Conservation (phyloP, 2,888 invertebrate genomes). For the Sarcophaga variegata region DNA sequence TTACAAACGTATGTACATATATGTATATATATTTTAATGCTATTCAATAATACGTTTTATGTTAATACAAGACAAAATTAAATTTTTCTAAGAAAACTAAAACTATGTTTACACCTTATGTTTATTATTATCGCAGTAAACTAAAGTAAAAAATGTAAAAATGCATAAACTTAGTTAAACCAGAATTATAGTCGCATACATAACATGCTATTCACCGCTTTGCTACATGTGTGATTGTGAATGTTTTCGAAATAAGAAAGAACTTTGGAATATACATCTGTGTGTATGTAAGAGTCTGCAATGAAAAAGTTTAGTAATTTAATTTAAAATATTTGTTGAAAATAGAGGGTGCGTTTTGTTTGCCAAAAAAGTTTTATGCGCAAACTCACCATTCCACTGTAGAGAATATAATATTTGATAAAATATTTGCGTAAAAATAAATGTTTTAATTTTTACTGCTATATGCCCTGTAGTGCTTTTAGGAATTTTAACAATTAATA, state of each 20-base stretch:
- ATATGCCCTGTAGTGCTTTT: too few species aligned
- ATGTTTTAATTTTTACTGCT: too few species aligned
- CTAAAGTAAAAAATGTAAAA: too few species aligned
- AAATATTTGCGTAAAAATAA: too few species aligned
- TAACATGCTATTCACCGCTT: background rate
- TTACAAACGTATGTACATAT: background rate
- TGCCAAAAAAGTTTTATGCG: slow-evolving; percentile 24
- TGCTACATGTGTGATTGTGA: slow-evolving; percentile 18
- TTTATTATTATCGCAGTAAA: too few species aligned
- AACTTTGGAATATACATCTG: too few species aligned
- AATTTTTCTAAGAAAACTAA: too few species aligned
- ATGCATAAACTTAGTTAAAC: background rate
- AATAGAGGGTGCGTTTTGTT: background rate
- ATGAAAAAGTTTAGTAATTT: slow-evolving; percentile 7
- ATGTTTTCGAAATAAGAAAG: background rate
- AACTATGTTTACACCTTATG: too few species aligned
- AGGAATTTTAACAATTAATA: too few species aligned
- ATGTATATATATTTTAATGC: background rate
- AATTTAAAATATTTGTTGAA: background rate
- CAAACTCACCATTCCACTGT: slow-evolving; percentile 59
- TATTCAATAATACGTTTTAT: too few species aligned
- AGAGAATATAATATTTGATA: background rate
- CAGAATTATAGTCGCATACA: slow-evolving; percentile 2
- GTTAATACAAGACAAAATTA: too few species aligned
- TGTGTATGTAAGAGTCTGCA: background rate